Evolutionary conservation across 2,797 vertebrate genomes (phyloP).

Genomic region (Pteronotus mesoamericanus): DNA sequence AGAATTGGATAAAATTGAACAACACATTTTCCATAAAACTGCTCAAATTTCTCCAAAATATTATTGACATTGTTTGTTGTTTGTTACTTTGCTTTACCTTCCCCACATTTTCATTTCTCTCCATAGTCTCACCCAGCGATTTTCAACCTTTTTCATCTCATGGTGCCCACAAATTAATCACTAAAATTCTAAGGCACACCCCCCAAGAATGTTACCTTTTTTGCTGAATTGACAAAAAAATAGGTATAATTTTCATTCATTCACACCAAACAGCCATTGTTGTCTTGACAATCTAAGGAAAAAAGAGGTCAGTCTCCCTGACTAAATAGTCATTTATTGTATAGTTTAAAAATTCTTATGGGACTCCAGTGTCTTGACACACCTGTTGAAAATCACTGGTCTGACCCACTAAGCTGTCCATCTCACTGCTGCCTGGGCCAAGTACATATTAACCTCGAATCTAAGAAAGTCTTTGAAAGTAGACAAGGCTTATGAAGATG

Average conservation of each 20-base stretch:
- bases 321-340: too few relatives aligned
- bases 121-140: not conserved
- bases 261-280: not conserved
- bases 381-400: too few relatives aligned
- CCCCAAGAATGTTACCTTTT: not conserved
- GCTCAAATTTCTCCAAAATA: not conserved
- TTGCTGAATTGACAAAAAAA: not conserved
- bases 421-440: not conserved
- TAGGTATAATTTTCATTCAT: not conserved
- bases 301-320: not conserved
- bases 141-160: not conserved
- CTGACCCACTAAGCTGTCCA: not conserved
- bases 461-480: constrained; percentile 3
- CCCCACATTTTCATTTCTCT: not conserved
- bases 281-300: not conserved
- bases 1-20: not conserved
- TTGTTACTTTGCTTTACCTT: not conserved
- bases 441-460: not conserved
- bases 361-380: too few relatives aligned
- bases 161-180: not conserved
- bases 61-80: not conserved
- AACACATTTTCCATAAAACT: not conserved
- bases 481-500: not conserved
- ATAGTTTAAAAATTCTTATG: too few relatives aligned
- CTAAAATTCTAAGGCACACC: not conserved